A percentile compares a stretch with the other conserved stretches of the same genome.
Conservation (phyloP, 2,888 invertebrate species). For the Glaucopsyche alexis region DNA sequence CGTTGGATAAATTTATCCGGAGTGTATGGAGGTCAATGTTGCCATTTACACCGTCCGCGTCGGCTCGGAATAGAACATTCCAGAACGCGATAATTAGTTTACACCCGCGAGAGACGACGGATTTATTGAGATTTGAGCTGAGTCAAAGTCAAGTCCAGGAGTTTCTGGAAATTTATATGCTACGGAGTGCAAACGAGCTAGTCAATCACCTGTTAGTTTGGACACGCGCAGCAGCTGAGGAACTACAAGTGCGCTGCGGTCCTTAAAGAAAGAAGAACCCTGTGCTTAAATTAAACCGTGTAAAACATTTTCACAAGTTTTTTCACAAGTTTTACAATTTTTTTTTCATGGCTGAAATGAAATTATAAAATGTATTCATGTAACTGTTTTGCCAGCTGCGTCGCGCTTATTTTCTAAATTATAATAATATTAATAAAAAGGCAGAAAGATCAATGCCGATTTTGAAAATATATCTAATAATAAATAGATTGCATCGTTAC, state of each 20-base stretch:
- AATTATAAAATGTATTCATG: too few species aligned
- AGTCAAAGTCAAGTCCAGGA: not conserved
- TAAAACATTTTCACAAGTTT: too few species aligned
- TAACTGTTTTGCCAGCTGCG: too few species aligned
- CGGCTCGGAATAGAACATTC: constrained; percentile 18
- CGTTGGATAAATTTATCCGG: not conserved
- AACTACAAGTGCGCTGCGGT: not conserved
- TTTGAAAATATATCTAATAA: too few species aligned
- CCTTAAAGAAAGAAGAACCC: too few species aligned
- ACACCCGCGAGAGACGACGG: not conserved
- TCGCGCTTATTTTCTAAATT: too few species aligned
- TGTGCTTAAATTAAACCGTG: too few species aligned
- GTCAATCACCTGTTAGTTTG: not conserved
- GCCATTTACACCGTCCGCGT: constrained; percentile 12
- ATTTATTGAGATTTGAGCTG: not conserved
- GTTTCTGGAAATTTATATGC: not conserved
- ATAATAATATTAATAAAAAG: too few species aligned
- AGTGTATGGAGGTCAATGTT: constrained; percentile 24
- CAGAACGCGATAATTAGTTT: not conserved
- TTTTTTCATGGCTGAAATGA: too few species aligned
- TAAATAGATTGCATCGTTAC: too few species aligned
- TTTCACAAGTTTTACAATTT: too few species aligned
- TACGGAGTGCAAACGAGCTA: not conserved
- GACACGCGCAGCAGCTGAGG: not conserved
- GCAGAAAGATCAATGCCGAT: too few species aligned